Evolutionary conservation across 2,797 vertebrate genomes (phyloP), one percentile per base, ranked within the genome.

Genomic region (Rhinogobio ventralis): DNA sequence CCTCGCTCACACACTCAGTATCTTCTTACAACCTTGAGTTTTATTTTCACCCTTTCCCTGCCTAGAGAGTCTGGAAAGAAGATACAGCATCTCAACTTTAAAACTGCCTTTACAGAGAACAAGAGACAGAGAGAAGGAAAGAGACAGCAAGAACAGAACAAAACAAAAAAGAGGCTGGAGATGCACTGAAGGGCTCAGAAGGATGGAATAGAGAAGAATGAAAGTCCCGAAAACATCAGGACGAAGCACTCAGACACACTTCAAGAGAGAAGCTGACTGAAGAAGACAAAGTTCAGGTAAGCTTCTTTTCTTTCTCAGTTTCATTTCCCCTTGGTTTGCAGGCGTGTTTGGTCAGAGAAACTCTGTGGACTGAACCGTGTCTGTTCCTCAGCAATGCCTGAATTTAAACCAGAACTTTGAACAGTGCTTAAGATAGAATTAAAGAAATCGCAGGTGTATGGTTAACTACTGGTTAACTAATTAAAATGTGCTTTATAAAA

Each of bases 121-220:
- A 53, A 49, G 33, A 77, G 57, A 53, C 10, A 78, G 17, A 36
- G 36, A 49, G 81, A 84, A 14, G 45, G 28, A 72, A 53, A 60
- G 64, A 51, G 53, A 64, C 2, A 39, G 57, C 33, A 49, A n/a
- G 51, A 83, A 67, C 33, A 71, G 55, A 75, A 23, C 30, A 84
- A 45, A 57, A 76, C 23, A 64, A 36, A 49, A 23, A 71, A 28
- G 69, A 81, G 39, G 23, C 62, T 42, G n/a, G 39, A 69, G 30
- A 62, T 42, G 49, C 45, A 28, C 42, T 53, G 10, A 77, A 33
- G 39, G 66, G 68, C 45, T 82, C 69, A 64, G 51, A 86, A 60
- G 46, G 78, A 85, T 79, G 77, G 73, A 81, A 33, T 46, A 60
- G 57, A 51, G 72, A 25, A 84, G 66, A 69, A 84, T 81, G 81